Conservation (phyloP, 2,113 vertebrate species). For the Boulengeromyrus knoepffleri region DNA sequence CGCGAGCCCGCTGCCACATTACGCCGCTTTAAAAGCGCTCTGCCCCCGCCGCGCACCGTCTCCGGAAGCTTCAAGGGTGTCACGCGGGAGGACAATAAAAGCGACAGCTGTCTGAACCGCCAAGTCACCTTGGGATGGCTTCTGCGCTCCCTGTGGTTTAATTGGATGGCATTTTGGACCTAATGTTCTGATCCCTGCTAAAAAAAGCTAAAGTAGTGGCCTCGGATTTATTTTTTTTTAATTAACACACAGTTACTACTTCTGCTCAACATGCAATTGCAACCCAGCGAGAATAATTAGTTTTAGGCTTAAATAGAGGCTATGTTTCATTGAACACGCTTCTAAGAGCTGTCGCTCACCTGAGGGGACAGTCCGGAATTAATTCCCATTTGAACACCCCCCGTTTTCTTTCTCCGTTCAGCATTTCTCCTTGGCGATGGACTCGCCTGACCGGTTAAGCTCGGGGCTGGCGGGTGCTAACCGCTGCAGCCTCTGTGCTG, state of each 20-base stretch:
- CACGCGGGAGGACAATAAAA: slow-evolving; percentile 5
- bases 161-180: slow-evolving; percentile 12
- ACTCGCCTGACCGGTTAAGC: not conserved
- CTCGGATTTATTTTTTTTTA: not conserved
- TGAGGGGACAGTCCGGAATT: not conserved
- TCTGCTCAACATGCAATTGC: not conserved
- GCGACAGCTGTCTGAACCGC: slow-evolving; percentile 11
- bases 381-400: not conserved
- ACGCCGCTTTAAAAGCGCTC: not conserved
- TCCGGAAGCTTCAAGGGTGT: not conserved
- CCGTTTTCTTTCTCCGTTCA: not conserved
- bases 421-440: not conserved
- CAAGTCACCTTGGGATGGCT: slow-evolving; percentile 17
- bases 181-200: not conserved
- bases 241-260: slow-evolving; percentile 1
- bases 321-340: not conserved
- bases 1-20: slow-evolving; percentile 16
- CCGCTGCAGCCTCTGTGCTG: not conserved
- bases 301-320: not conserved
- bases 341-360: not conserved
- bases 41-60: not conserved
- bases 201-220: not conserved
- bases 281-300: not conserved
- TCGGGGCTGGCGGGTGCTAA: not conserved
- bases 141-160: slow-evolving; percentile 6